Percentiles rank a stretch among this genome's conserved stretches.
phyloP scores from a whole-genome alignment of 2,113 vertebrate genomes.

The Eublepharis macularius region DNA sequence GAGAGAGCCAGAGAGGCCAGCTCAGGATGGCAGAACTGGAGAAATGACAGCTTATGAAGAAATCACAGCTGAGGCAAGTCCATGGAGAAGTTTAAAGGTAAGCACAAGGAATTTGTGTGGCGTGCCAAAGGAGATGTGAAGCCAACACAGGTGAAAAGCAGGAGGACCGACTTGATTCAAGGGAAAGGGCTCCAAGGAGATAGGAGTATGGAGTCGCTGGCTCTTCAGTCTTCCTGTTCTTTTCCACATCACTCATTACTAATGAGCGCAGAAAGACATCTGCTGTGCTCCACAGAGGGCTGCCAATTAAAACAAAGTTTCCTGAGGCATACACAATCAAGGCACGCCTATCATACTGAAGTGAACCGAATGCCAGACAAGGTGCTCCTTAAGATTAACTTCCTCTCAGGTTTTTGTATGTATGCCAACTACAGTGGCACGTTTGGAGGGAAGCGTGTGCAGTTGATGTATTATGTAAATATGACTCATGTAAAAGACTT shows the following conservation, averaged over 20 bases:
- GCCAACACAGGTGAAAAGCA: not conserved
- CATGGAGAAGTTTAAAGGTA: not conserved
- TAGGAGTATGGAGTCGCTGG: not conserved
- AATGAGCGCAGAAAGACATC: not conserved
- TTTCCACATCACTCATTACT: not conserved
- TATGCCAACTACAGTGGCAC: not conserved
- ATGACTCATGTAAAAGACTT: slow-evolving; percentile 67
- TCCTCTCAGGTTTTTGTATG: not conserved
- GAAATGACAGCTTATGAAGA: not conserved
- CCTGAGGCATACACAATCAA: not conserved
- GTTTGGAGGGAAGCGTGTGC: not conserved
- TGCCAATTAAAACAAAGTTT: not conserved
- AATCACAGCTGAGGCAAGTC: not conserved
- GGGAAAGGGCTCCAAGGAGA: not conserved
- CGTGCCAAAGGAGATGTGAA: not conserved
- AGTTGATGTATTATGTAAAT: not conserved
- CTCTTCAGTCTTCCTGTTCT: too few relatives aligned
- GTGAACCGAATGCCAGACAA: not conserved
- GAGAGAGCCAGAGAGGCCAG: not conserved
- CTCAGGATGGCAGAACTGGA: not conserved
- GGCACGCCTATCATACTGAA: not conserved
- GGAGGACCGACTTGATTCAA: too few relatives aligned
- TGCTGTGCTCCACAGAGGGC: not conserved
- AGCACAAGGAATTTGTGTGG: not conserved
- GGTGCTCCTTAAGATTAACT: not conserved